phyloP scores from a whole-genome alignment of 2,113 vertebrate genomes.

The Hydrolagus affinis region DNA sequence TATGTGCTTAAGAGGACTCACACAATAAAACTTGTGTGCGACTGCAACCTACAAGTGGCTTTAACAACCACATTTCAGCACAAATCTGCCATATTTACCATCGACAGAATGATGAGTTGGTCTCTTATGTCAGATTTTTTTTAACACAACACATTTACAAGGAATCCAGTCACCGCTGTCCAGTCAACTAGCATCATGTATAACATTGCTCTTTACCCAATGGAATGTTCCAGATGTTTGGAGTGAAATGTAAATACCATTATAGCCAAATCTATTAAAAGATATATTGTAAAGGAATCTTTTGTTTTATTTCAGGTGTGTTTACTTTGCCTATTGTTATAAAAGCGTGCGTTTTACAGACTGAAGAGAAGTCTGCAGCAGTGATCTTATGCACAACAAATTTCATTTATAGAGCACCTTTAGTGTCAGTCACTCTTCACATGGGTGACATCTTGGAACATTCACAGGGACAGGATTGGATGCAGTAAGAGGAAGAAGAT shows the following conservation, averaged over 20 bases:
- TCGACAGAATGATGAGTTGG: not conserved
- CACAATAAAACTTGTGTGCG: too few relatives aligned
- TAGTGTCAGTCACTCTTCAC: too few relatives aligned
- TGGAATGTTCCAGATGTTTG: not conserved
- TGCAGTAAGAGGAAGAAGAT: too few relatives aligned
- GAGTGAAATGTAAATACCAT: not conserved
- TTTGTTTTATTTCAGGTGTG: not conserved
- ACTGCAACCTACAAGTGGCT: too few relatives aligned
- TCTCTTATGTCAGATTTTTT: not conserved
- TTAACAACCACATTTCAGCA: not conserved
- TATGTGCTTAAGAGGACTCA: too few relatives aligned
- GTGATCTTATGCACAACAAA: too few relatives aligned
- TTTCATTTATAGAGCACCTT: too few relatives aligned
- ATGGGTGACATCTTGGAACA: too few relatives aligned
- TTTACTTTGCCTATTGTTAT: not conserved
- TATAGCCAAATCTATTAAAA: not conserved
- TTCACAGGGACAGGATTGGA: too few relatives aligned
- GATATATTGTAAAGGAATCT: too few relatives aligned
- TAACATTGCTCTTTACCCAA: not conserved
- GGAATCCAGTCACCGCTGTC: not conserved
- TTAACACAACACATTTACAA: not conserved
- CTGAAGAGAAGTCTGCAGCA: not conserved
- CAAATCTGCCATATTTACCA: not conserved
- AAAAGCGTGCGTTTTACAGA: not conserved
- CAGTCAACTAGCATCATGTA: not conserved